Evolutionary conservation across 2,888 invertebrate species (phyloP).

Genomic region (Apeira syringaria): DNA sequence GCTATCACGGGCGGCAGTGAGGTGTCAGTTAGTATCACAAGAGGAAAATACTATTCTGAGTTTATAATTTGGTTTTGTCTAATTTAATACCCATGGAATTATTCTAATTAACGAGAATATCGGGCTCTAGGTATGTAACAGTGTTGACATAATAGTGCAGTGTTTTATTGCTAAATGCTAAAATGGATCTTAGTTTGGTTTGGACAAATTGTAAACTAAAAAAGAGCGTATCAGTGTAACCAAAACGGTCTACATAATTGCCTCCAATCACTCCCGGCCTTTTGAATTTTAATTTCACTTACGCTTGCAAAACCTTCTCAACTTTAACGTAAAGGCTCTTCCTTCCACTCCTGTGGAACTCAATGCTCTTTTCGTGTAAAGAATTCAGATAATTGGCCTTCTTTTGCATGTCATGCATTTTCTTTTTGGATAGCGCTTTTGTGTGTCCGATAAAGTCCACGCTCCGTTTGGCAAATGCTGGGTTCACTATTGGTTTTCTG

Average conservation of each 20-base stretch:
- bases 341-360: constrained; percentile 85
- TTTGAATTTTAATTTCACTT: constrained; percentile 56
- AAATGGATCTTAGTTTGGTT: background rate
- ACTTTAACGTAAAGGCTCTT: constrained; percentile 85
- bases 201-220: no score
- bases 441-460: constrained; percentile 36
- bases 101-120: no score
- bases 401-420: constrained; percentile 61
- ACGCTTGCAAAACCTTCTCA: constrained; percentile 86
- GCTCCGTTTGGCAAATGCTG: constrained; percentile 77
- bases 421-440: constrained; percentile 40
- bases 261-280: constrained; percentile 3
- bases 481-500: constrained; percentile 68
- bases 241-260: no score
- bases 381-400: constrained; percentile 46
- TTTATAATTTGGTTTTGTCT: no score
- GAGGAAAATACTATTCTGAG: no score
- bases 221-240: no score
- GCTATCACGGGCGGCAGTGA: no score
- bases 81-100: no score
- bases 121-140: no score
- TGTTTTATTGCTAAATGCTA: no score
- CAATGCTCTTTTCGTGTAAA: constrained; percentile 54
- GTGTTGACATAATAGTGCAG: no score
- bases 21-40: no score